Conservation (phyloP, 2,113 vertebrate species). For the Ardeotis arabs region DNA sequence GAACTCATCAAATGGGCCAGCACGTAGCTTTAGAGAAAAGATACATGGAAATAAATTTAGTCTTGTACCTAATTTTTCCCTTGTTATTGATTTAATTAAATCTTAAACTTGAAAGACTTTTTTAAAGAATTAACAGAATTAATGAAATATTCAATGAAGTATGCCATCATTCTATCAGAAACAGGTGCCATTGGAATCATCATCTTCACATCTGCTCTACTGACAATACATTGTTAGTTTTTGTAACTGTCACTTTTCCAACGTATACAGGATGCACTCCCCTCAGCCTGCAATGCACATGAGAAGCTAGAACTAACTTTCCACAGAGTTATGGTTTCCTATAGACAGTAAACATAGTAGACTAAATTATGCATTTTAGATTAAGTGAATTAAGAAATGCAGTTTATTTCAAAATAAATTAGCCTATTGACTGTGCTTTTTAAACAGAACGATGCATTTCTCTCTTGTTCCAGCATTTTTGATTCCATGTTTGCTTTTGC, state of each 20-base stretch:
- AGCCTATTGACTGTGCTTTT: neutral
- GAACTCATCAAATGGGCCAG: slow-evolving; percentile 89
- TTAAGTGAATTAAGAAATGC: neutral
- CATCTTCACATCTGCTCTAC: neutral
- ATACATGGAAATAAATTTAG: neutral
- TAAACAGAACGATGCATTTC: neutral
- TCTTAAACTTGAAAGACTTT: neutral
- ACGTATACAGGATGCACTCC: neutral
- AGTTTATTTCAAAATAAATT: neutral
- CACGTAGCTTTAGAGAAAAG: slow-evolving; percentile 76
- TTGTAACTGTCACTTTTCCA: neutral
- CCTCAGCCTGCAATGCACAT: neutral
- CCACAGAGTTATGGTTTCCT: neutral
- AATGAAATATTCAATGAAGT: neutral
- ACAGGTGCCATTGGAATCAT: neutral
- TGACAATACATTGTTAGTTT: neutral
- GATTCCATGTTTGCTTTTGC: neutral
- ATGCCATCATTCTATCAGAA: neutral
- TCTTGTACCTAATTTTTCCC: neutral
- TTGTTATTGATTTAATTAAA: neutral
- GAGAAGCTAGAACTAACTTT: neutral
- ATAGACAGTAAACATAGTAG: neutral
- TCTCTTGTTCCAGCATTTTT: neutral
- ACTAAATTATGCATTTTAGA: neutral
- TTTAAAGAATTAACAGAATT: neutral